Base-by-base conservation (phyloP, 2,113 vertebrate species). In the Balaeniceps rex region DNA sequence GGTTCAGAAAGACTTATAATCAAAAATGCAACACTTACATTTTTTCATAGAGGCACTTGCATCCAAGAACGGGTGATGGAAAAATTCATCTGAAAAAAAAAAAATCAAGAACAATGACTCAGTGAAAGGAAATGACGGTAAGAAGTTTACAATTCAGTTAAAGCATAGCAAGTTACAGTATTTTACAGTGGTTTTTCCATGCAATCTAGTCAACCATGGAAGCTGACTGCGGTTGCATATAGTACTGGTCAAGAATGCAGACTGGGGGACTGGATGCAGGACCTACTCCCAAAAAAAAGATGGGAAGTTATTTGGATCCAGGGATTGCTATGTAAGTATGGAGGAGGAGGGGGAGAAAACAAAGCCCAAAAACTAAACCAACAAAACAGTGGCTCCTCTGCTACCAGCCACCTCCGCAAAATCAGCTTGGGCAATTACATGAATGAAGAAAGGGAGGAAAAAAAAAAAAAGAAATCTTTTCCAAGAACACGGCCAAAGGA, bases 21-120 rank as follows among this genome's bases (percentile, higher is more conserved):
- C 47, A 83, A 93, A 95, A 95, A 36, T 3, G 64, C 44, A 64
- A 29, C 87, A 98, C 99, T 96, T 98, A 99, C 99, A 99, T 98
- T 99, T 99, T 98, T 99, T 99, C 97, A 98, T 94, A 24, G 98
- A 97, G 70, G 98, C 97, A 91, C 98, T 99, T 55, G 98, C 97
- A 54, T 99, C 99, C 60, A 99, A 92, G 97, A 99, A 99, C 1
- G 99, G 98, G 96, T 99, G 99, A 66, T 98, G 98, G 96, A 99
- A 99, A 98, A 99, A 99, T 72, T 99, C 98, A 94, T 99, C 99
- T 99, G 97, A 15, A 44, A 44, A 44, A 44, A 47, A 47, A 47
- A 87, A 70, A 25, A 57, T 9, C 36, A 96, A 44, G 46, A 91
- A 51, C 72, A 90, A 47, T 23, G 34, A 88, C 18, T 95, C 89